Evolutionary conservation across 2,113 vertebrate species (phyloP).

Genomic region (Paratilapia polleni): DNA sequence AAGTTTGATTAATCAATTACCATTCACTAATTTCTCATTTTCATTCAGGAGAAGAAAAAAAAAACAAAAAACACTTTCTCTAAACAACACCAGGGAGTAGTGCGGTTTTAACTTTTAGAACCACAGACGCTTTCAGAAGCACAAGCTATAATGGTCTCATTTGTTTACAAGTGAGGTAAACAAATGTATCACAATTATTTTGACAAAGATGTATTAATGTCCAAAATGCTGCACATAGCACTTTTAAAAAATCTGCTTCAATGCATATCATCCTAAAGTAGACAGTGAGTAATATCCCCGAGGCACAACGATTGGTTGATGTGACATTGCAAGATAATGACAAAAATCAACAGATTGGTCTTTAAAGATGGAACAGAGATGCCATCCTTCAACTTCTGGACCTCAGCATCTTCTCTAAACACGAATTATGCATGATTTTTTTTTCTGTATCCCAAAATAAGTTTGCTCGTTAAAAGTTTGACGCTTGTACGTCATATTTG

Average conservation of each 20-base stretch:
- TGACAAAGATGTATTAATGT: constrained; percentile 68
- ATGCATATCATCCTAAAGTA: constrained; percentile 48
- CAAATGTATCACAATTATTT: constrained; percentile 73
- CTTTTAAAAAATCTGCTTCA: constrained; percentile 45
- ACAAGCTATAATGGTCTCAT: constrained; percentile 51
- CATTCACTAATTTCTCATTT: constrained; percentile 10
- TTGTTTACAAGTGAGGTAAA: constrained; percentile 64
- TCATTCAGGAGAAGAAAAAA: neutral
- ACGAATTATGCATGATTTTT: neutral
- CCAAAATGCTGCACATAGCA: constrained; percentile 55
- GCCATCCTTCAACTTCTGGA: constrained; percentile 24
- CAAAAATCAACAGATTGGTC: constrained; percentile 50
- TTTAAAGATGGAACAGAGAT: neutral
- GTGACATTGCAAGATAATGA: constrained; percentile 29
- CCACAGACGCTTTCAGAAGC: constrained; percentile 26
- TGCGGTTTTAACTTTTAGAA: constrained; percentile 23
- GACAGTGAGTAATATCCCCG: constrained; percentile 51
- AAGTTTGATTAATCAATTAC: constrained; percentile 8
- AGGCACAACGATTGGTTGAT: constrained; percentile 14
- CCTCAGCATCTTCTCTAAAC: neutral
- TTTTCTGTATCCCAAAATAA: constrained; percentile 33
- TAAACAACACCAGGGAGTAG: constrained; percentile 3
- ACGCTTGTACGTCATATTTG: constrained; percentile 52
- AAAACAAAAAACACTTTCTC: neutral
- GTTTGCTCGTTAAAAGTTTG: constrained; percentile 65